Base-by-base conservation (phyloP, 2,113 vertebrate species). In the Hippotragus niger region DNA sequence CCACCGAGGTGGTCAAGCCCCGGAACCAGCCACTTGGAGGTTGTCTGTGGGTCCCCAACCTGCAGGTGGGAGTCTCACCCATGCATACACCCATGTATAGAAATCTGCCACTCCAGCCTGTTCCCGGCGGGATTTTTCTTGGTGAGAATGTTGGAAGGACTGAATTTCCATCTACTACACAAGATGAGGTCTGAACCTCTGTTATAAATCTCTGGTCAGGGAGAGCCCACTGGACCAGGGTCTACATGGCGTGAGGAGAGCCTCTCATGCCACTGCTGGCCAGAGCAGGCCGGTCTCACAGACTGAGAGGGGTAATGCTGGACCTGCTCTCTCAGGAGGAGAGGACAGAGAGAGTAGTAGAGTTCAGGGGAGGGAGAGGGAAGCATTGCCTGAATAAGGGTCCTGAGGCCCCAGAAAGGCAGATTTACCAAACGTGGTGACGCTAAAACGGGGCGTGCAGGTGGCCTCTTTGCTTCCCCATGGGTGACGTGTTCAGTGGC, bases 371-470 rank as follows among this genome's bases (percentile, higher is more conserved):
- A 17, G 43, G 76, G 43, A 78, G 43, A 78, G 43, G 71, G 27
- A 10, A 50, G 45, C 45, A 0, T 19, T 47, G 27, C 45, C 45
- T 80, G 27, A 31, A 50, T 47, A 47, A 80, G 29, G 45, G 29
- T 50, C 29, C 78, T 12, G 78, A 50, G 45, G 78, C 78, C 78
- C 45, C 16, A 50, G 78, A 16, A 33, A 50, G 45, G 45, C 16
- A 81, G 78, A 50, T 10, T 19, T 50, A 50, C 29, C 45, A 50
- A 21, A 50, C 0, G 9, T 21, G 29, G 29, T 12, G 45, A 81
- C 0, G 1, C 78, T 50, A 31, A 81, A 50, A 50, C 1, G 2
- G 33, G 78, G 19, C 29, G 1, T 33, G 50, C 29, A 50, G 45
- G 78, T 31, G 45, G 45, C 45, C 45, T 17, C 78, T 50, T 3